Percentiles rank a stretch among this genome's conserved stretches.
phyloP scores from a whole-genome alignment of 2,888 invertebrate species.

The Sisyra terminalis region DNA sequence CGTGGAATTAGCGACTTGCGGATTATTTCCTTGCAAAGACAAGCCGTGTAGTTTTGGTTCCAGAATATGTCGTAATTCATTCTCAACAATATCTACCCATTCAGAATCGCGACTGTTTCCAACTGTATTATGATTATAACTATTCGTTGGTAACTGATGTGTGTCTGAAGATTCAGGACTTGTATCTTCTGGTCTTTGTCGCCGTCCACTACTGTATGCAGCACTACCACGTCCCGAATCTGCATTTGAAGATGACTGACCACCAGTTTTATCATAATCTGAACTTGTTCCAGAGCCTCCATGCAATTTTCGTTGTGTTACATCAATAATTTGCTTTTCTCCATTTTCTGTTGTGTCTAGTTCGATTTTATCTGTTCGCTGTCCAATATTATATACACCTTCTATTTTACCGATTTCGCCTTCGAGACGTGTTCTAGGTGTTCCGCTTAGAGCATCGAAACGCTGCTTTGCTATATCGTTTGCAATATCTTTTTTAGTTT shows the following conservation, averaged over 20 bases:
- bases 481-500: conserved; percentile 10
- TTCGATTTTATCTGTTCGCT: conserved; percentile 26
- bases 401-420: conserved; percentile 27
- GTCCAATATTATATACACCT: conserved; percentile 40
- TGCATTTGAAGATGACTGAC: conserved; percentile 55
- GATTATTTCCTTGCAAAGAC: conserved; percentile 31
- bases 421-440: conserved; percentile 21
- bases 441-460: conserved; percentile 21
- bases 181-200: conserved; percentile 37
- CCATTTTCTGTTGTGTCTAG: conserved; percentile 29
- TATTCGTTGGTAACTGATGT: conserved; percentile 17
- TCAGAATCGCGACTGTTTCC: conserved; percentile 44
- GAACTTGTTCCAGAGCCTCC: conserved; percentile 45
- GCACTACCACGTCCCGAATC: conserved; percentile 70
- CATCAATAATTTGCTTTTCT: conserved; percentile 26
- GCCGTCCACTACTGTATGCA: conserved; percentile 56
- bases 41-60: conserved; percentile 54
- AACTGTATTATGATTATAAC: conserved; percentile 7
- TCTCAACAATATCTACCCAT: conserved; percentile 70
- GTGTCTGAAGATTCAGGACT: conserved; percentile 40
- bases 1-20: conserved; percentile 42
- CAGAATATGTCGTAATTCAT: conserved; percentile 58
- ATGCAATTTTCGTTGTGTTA: conserved; percentile 31
- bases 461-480: conserved; percentile 15
- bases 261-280: conserved; percentile 60